Evolutionary conservation across 2,797 vertebrate species (phyloP).

Genomic region (Numenius phaeopus): DNA sequence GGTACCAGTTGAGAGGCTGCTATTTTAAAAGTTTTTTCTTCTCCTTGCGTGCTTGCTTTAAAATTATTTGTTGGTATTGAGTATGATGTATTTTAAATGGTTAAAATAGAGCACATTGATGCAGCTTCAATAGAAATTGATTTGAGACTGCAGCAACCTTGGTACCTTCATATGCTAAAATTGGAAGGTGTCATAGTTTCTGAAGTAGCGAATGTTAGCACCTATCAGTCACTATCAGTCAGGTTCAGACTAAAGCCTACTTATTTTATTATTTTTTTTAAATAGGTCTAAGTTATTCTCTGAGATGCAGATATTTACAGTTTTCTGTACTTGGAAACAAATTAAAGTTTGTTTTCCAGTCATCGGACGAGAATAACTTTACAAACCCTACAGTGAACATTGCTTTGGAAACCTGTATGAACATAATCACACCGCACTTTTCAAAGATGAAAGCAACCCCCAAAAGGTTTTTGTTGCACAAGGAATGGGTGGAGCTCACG

Average conservation of each 20-base stretch:
- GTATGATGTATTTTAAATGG: neutral
- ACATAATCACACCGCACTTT: neutral
- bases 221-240: accelerated
- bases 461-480: neutral
- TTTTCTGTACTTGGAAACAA: neutral
- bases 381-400: neutral
- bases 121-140: neutral
- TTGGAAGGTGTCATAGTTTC: neutral
- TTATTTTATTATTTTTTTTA: neutral
- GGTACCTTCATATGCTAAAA: neutral
- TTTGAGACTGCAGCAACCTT: neutral
- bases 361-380: neutral
- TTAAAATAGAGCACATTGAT: neutral
- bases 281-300: neutral
- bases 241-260: neutral
- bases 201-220: neutral
- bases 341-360: neutral
- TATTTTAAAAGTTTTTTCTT: neutral
- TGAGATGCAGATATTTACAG: neutral
- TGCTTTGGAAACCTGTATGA: neutral
- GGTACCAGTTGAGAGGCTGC: neutral
- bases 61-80: neutral
- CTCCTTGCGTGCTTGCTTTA: neutral
- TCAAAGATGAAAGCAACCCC: neutral
- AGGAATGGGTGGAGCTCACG: neutral